phyloP scores from a whole-genome alignment of 2,888 invertebrate species.

The Latrodectus elegans region DNA sequence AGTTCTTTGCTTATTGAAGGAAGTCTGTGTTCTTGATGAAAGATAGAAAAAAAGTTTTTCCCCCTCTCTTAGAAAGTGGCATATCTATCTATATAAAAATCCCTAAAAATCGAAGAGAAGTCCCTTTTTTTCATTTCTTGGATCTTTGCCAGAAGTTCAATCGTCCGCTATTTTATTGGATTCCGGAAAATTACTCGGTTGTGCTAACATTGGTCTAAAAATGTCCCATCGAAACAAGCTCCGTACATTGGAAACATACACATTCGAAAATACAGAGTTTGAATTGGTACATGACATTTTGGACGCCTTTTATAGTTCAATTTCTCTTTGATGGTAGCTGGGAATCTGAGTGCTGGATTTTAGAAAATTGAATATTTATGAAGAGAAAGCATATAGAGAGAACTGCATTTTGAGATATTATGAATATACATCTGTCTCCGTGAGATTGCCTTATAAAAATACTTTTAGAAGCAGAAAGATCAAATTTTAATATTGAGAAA shows the following conservation, averaged over 20 bases:
- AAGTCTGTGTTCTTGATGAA: background rate
- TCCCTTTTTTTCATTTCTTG: constrained; percentile 29
- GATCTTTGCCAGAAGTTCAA: constrained; percentile 11
- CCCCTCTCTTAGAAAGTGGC: constrained; percentile 20
- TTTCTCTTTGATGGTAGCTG: background rate
- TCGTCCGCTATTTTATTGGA: constrained; percentile 1
- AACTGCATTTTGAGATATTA: too few relatives aligned
- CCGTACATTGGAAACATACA: background rate
- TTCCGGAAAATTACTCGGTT: background rate
- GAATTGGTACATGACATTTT: too few relatives aligned
- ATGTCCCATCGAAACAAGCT: constrained; percentile 11
- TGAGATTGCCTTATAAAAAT: too few relatives aligned
- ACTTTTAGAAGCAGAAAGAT: too few relatives aligned
- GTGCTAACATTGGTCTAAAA: constrained; percentile 9
- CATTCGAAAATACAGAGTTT: constrained; percentile 1
- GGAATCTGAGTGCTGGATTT: background rate
- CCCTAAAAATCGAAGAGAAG: constrained; percentile 20
- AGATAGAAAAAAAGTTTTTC: background rate
- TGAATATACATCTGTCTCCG: too few relatives aligned
- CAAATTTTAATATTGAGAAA: too few relatives aligned
- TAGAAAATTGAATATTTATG: background rate
- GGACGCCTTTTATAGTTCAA: background rate
- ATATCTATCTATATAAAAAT: constrained; percentile 27
- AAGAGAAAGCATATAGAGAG: too few relatives aligned
- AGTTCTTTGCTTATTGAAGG: background rate